phyloP scores from a whole-genome alignment of 2,888 invertebrate genomes.

The Syritta pipiens region DNA sequence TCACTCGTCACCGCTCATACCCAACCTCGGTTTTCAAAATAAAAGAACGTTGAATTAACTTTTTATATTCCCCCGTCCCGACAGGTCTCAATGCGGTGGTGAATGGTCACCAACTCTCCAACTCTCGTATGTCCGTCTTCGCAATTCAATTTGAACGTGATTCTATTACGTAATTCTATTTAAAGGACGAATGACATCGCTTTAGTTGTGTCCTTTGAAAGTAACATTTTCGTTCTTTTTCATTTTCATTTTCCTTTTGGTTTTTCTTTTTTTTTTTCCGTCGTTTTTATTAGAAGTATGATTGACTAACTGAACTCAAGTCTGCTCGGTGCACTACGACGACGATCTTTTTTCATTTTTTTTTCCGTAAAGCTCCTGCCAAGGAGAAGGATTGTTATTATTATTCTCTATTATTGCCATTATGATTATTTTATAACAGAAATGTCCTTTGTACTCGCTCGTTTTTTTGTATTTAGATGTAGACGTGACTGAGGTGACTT shows the following conservation, averaged over 20 bases:
- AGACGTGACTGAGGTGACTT: not conserved
- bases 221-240: not conserved
- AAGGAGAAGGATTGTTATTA: constrained; percentile 2
- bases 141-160: constrained; percentile 63
- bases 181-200: constrained; percentile 50
- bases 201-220: constrained; percentile 38
- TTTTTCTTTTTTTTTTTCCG: constrained; percentile 6
- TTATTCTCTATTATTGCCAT: constrained; percentile 1
- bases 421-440: constrained; percentile 27
- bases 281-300: no score
- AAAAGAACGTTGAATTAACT: constrained; percentile 39
- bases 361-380: no score
- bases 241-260: not conserved
- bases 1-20: not conserved
- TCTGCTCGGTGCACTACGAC: no score
- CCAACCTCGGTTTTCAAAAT: constrained; percentile 21
- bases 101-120: no score
- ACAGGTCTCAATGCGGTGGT: no score
- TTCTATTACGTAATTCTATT: constrained; percentile 56
- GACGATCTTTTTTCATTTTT: no score
- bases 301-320: no score
- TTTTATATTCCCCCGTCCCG: constrained; percentile 22
- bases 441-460: constrained; percentile 5
- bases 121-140: constrained; percentile 26
- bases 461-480: not conserved